phyloP scores from a whole-genome alignment of 2,797 vertebrate species.

The Chrysocyon brachyurus region DNA sequence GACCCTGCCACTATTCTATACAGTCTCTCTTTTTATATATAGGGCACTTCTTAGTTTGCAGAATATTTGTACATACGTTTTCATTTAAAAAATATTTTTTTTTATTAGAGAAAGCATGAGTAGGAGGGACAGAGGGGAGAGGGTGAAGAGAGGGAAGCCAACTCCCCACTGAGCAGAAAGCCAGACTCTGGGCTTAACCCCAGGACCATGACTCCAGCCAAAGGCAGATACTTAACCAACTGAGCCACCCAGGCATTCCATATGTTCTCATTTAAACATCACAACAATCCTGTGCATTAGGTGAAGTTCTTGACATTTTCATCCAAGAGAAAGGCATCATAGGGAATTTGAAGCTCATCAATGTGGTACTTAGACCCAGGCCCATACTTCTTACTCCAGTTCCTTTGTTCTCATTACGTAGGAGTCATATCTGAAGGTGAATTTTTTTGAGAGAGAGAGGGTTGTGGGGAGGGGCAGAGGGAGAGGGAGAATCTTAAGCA shows the following conservation, averaged over 20 bases:
- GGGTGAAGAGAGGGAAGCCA: neutral
- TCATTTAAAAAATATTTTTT: neutral
- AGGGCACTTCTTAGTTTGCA: neutral
- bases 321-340: neutral
- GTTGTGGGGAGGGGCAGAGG: neutral
- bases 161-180: neutral
- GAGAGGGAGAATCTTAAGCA: neutral
- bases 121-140: neutral
- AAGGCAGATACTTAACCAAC: neutral
- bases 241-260: neutral
- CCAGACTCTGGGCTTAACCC: neutral
- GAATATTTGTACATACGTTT: neutral
- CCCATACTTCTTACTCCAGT: neutral
- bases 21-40: neutral
- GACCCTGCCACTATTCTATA: neutral
- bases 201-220: neutral
- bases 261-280: slow-evolving; percentile 36
- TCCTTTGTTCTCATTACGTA: slow-evolving; percentile 15
- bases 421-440: neutral
- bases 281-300: neutral
- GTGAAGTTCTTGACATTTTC: slow-evolving; percentile 49
- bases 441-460: neutral
- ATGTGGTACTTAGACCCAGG: neutral
- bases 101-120: neutral
- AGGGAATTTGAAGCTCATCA: neutral